Evolutionary conservation across 2,888 invertebrate species (phyloP).

Genomic region (Pseudococcus viburni): DNA sequence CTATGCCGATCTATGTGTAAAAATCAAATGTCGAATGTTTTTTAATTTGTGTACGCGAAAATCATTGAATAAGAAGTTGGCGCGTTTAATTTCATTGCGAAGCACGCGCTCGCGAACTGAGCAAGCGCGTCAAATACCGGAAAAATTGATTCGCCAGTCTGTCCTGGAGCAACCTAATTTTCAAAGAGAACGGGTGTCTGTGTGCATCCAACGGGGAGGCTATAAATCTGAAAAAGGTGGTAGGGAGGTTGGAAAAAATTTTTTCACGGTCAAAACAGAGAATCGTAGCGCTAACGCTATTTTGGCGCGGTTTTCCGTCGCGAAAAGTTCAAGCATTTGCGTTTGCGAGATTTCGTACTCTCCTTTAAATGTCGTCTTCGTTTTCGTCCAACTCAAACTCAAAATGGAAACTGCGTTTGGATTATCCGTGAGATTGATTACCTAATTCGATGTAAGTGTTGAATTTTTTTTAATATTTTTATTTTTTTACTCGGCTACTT

Average conservation of each 20-base stretch:
- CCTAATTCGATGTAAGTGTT: not conserved
- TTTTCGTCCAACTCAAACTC: not conserved
- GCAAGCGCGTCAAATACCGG: constrained; percentile 55
- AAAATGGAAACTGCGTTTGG: constrained; percentile 28
- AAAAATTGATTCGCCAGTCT: constrained; percentile 63
- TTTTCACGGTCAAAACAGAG: constrained; percentile 64
- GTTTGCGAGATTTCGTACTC: not conserved
- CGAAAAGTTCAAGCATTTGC: not conserved
- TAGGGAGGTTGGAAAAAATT: constrained; percentile 55
- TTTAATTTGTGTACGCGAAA: constrained; percentile 6
- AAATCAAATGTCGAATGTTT: constrained; percentile 32
- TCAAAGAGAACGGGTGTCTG: constrained; percentile 55
- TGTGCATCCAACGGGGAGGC: constrained; percentile 57
- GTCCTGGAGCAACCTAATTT: constrained; percentile 65
- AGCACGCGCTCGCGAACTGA: constrained; percentile 28
- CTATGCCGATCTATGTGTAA: not conserved
- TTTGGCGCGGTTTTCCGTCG: constrained; percentile 63
- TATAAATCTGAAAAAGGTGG: constrained; percentile 13
- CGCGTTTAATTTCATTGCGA: constrained; percentile 42
- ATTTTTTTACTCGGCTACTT: too few species aligned
- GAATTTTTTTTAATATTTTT: not conserved
- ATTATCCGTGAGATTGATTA: not conserved
- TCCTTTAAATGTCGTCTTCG: constrained; percentile 8
- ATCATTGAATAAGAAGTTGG: constrained; percentile 36
- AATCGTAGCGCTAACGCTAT: constrained; percentile 40